Conservation (phyloP, 2,113 vertebrate species). For the Elanoides forficatus region DNA sequence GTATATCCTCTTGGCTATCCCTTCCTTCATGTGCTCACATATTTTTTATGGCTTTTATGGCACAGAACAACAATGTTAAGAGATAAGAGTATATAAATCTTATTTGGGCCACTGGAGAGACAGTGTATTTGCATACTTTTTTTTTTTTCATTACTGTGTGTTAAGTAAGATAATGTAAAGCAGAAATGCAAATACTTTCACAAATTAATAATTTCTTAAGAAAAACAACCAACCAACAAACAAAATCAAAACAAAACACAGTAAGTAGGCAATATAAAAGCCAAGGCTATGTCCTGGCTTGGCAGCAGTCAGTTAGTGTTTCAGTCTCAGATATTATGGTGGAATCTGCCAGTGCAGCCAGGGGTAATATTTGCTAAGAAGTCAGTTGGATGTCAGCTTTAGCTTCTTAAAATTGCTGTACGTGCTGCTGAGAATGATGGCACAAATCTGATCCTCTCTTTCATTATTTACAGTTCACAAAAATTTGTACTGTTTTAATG, state of each 20-base stretch:
- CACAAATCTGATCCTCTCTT: not conserved
- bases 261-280: not conserved
- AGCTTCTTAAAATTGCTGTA: not conserved
- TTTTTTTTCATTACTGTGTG: not conserved
- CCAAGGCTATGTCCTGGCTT: not conserved
- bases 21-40: not conserved
- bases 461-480: conserved; percentile 7
- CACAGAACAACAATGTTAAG: not conserved
- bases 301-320: conserved; percentile 47
- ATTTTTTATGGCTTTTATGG: conserved; percentile 22
- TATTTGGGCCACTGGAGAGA: not conserved
- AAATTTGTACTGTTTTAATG: not conserved
- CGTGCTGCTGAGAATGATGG: conserved; percentile 12
- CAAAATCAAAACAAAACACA: not conserved
- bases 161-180: not conserved
- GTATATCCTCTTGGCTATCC: conserved; percentile 10
- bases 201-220: not conserved
- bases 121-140: not conserved
- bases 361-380: conserved; percentile 44
- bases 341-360: conserved; percentile 40
- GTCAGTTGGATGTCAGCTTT: conserved; percentile 51
- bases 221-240: not conserved
- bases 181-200: not conserved
- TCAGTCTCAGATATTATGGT: not conserved
- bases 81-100: conserved; percentile 24